Evolutionary conservation across 2,113 vertebrate species (phyloP).

Genomic region (Pitta sordida): DNA sequence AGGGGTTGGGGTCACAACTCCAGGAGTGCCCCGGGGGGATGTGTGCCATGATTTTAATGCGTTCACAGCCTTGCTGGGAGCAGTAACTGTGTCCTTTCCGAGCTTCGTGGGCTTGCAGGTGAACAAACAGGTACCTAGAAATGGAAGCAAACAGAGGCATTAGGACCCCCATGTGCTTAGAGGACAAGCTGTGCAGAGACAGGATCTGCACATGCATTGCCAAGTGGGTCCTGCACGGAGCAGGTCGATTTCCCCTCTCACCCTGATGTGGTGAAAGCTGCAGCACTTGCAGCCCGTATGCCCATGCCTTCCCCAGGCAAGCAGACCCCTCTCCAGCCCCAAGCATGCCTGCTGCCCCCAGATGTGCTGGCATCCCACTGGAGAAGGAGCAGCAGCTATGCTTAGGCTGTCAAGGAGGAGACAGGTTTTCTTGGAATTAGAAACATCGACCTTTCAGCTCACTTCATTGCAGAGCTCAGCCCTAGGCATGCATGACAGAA

Average conservation of each 20-base stretch:
- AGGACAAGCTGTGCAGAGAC: not conserved
- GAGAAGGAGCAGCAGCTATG: not conserved
- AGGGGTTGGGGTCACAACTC: constrained; percentile 20
- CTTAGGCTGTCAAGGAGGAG: not conserved
- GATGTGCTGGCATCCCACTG: not conserved
- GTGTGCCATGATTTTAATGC: constrained; percentile 3
- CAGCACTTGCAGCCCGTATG: fast-evolving
- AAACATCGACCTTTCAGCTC: not conserved
- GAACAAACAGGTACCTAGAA: constrained; percentile 51
- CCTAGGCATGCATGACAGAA: not conserved
- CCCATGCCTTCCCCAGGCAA: not conserved
- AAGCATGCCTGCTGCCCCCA: not conserved
- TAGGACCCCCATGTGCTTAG: fast-evolving
- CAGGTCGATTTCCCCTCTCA: not conserved
- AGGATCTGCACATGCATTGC: not conserved
- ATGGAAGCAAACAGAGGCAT: not conserved
- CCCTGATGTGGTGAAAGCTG: not conserved
- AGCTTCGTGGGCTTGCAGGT: constrained; percentile 11
- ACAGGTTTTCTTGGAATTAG: not conserved
- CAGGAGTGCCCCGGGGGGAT: not conserved
- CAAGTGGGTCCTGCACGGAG: not conserved
- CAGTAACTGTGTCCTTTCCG: constrained; percentile 51
- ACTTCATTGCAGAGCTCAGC: not conserved
- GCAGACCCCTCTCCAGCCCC: not conserved
- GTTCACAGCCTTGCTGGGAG: constrained; percentile 56